phyloP scores from a whole-genome alignment of 2,888 invertebrate species.

The Cinara cedri region DNA sequence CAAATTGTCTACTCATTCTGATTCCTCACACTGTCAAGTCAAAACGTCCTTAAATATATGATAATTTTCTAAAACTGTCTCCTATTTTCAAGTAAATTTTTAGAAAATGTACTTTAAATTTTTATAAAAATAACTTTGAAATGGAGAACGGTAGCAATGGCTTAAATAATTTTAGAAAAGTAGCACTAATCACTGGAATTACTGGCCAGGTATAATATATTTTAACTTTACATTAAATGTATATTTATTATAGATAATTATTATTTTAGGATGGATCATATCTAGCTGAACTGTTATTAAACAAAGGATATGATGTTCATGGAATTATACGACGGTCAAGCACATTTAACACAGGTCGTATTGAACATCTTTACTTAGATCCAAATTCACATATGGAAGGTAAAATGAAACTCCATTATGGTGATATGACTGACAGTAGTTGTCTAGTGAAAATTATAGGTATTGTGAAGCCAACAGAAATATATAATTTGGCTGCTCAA shows the following conservation, averaged over 20 bases:
- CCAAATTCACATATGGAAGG: conserved; percentile 87
- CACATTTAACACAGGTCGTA: conserved; percentile 94
- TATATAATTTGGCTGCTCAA: conserved; percentile 98
- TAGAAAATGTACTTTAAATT: background rate
- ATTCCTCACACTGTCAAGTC: background rate
- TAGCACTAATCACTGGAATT: conserved; percentile 95
- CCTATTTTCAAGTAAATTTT: background rate
- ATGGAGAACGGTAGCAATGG: conserved; percentile 14
- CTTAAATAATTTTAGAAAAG: conserved; percentile 65
- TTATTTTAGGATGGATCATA: conserved; percentile 91
- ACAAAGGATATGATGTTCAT: conserved; percentile 93
- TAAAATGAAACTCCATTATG: conserved; percentile 93
- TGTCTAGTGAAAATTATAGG: conserved; percentile 87
- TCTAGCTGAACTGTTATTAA: conserved; percentile 88
- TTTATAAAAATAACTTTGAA: background rate
- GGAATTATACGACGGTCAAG: conserved; percentile 94
- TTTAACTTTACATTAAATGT: background rate
- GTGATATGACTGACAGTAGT: conserved; percentile 97
- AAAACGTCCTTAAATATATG: background rate
- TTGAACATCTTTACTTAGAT: conserved; percentile 93
- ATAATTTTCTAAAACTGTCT: background rate
- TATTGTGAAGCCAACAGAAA: conserved; percentile 83
- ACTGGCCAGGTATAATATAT: conserved; percentile 84
- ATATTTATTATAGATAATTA: conserved; percentile 5
- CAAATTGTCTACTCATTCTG: background rate